A percentile compares a stretch with the other conserved stretches of the same genome.
These are phyloP conservation scores for Ahaetulla prasina DNA, from an alignment of 2,113 vertebrate species.

Conservation along the genomic window DNA sequence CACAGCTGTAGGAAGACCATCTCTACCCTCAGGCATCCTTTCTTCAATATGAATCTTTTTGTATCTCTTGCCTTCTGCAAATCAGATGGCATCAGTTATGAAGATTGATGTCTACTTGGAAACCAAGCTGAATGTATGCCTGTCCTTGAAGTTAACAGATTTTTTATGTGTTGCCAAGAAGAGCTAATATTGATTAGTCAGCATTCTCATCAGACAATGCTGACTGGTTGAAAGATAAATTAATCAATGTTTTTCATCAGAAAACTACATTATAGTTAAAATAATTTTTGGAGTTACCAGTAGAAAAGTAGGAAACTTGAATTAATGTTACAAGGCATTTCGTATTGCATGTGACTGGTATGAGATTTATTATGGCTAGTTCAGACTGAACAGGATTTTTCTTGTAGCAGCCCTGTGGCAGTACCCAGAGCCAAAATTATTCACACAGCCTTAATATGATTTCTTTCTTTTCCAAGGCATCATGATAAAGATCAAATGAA, in stretches of 20 bases:
- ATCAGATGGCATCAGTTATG: fast-evolving
- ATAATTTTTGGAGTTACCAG: not conserved
- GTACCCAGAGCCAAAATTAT: not conserved
- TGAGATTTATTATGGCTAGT: not conserved
- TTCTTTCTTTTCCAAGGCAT: not conserved
- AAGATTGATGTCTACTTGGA: not conserved
- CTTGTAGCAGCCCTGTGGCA: not conserved
- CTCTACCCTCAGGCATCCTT: not conserved
- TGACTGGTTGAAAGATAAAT: conserved; percentile 8
- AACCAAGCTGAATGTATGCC: not conserved
- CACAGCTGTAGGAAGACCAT: not conserved
- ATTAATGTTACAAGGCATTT: not conserved
- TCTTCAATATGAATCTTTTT: not conserved
- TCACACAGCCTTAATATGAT: not conserved
- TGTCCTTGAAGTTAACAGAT: not conserved
- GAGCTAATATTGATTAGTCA: conserved; percentile 1
- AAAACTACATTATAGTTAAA: not conserved
- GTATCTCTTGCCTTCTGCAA: not conserved
- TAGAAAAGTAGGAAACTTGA: not conserved
- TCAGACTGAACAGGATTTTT: not conserved
- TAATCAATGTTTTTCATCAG: not conserved
- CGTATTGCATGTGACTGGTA: not conserved
- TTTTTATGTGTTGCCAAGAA: not conserved
- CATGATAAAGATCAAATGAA: not conserved
- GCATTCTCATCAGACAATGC: fast-evolving